Conservation (phyloP, 2,888 invertebrate genomes). For the Rhogogaster chlorosoma region DNA sequence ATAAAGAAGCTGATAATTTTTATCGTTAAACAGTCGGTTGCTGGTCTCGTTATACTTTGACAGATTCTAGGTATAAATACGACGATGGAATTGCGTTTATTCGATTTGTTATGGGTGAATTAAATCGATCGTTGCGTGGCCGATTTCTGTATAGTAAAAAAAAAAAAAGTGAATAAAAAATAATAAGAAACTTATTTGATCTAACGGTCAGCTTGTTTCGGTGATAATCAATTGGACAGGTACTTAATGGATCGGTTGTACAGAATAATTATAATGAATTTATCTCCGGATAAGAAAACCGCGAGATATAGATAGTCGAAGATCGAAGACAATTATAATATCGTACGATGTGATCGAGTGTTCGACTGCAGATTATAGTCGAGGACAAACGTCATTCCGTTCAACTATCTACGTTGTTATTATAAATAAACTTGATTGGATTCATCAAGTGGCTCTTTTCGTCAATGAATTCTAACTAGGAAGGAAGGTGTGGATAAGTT, state of each 20-base stretch:
- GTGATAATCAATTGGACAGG: conserved; percentile 29
- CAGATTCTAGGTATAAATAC: neutral
- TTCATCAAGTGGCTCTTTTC: neutral
- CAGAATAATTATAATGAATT: conserved; percentile 32
- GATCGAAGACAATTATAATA: neutral
- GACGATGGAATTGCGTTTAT: conserved; percentile 1
- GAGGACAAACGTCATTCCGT: too few relatives aligned
- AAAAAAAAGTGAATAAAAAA: too few relatives aligned
- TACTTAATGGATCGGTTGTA: conserved; percentile 33
- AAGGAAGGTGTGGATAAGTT: neutral
- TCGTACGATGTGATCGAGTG: too few relatives aligned
- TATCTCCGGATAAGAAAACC: neutral
- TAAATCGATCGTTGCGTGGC: neutral
- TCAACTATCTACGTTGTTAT: too few relatives aligned
- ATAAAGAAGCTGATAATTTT: neutral
- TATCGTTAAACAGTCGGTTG: neutral
- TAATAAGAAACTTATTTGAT: neutral
- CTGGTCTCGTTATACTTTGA: neutral
- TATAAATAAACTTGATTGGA: too few relatives aligned
- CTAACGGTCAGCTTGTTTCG: conserved; percentile 36
- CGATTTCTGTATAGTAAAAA: neutral
- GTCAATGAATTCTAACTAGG: neutral
- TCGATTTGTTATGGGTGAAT: neutral
- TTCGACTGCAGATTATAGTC: too few relatives aligned
- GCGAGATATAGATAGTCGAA: neutral